phyloP scores from a whole-genome alignment of 2,113 vertebrate species.

The Austrofundulus limnaeus region DNA sequence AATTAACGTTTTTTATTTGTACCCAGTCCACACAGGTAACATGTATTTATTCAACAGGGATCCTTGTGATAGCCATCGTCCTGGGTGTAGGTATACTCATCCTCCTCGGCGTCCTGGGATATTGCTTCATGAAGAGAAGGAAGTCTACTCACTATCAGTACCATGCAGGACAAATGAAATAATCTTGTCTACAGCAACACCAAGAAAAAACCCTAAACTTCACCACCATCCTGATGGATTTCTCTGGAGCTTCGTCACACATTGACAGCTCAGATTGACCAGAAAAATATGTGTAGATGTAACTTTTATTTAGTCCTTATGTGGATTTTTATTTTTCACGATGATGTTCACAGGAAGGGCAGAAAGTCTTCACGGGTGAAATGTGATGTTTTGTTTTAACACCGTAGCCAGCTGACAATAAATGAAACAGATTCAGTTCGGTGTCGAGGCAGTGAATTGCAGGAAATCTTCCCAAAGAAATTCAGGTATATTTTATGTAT shows the following conservation, averaged over 20 bases:
- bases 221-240: neutral
- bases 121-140: constrained; percentile 84
- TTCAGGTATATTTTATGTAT: neutral
- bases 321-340: constrained; percentile 16
- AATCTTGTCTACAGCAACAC: constrained; percentile 88
- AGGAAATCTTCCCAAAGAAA: neutral
- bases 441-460: neutral
- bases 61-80: constrained; percentile 75
- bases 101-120: constrained; percentile 81
- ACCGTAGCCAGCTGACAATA: constrained; percentile 2
- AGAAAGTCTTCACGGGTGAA: constrained; percentile 18
- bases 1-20: too few species aligned
- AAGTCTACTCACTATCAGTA: constrained; percentile 73
- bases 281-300: constrained; percentile 8
- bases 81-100: constrained; percentile 82
- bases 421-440: constrained; percentile 5
- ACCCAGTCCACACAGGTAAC: too few species aligned
- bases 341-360: constrained; percentile 1
- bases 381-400: constrained; percentile 30
- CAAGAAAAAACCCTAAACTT: constrained; percentile 83
- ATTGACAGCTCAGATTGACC: constrained; percentile 26
- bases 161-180: constrained; percentile 83
- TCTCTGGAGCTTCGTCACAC: neutral
- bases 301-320: neutral
- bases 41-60: constrained; percentile 38